Conservation (phyloP, 2,797 vertebrate genomes). For the Perodicticus potto region DNA sequence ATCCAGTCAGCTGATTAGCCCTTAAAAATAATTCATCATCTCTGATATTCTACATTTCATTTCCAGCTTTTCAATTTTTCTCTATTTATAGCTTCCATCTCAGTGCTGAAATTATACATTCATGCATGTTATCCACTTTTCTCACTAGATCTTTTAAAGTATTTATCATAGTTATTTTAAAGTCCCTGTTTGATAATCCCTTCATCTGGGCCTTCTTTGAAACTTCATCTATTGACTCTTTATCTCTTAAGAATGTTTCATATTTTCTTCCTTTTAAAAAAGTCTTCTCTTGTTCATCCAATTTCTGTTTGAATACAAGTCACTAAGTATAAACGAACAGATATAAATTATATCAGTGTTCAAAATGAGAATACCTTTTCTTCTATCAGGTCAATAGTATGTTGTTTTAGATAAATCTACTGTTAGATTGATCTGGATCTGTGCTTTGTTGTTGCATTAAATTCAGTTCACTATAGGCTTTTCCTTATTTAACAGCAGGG, state of each 20-base stretch:
- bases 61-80: constrained; percentile 43
- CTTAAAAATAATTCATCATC: background rate
- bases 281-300: constrained; percentile 15
- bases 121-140: background rate
- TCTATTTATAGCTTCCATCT: constrained; percentile 15
- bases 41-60: constrained; percentile 3
- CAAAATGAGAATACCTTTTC: background rate
- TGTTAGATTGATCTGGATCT: background rate
- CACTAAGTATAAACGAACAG: background rate
- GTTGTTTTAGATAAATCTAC: background rate
- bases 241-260: constrained; percentile 3
- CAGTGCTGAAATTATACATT: constrained; percentile 7
- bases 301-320: background rate
- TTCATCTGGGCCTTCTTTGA: background rate
- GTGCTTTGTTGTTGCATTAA: background rate
- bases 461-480: background rate
- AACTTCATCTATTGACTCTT: background rate
- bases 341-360: background rate
- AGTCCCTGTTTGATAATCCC: background rate
- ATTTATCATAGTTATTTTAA: constrained; percentile 19
- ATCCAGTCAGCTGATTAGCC: background rate
- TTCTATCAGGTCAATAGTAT: background rate
- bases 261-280: background rate
- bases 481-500: background rate
- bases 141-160: constrained; percentile 18